A percentile compares a stretch with the other conserved stretches of the same genome.
phyloP scores from a whole-genome alignment of 2,888 invertebrate genomes.

The Coecobrya sp. region DNA sequence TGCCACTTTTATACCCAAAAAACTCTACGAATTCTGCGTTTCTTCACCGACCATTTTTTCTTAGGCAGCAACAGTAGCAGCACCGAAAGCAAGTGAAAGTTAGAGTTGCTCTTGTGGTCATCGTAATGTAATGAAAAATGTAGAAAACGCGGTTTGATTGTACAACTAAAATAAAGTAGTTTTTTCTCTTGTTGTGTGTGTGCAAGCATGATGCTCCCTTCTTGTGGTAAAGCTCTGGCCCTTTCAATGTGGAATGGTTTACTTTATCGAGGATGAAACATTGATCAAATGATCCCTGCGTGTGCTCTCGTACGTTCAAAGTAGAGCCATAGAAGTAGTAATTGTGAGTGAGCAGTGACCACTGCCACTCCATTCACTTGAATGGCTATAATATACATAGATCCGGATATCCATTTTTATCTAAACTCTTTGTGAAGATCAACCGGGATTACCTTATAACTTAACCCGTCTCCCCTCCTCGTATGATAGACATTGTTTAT shows the following conservation, averaged over 20 bases:
- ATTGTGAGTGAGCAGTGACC: constrained; percentile 1
- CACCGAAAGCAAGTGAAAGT: constrained; percentile 7
- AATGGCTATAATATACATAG: background rate
- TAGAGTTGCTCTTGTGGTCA: background rate
- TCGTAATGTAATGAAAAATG: constrained; percentile 41
- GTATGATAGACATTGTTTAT: background rate
- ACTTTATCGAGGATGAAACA: constrained; percentile 68
- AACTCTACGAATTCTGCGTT: background rate
- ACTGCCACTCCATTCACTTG: constrained; percentile 2
- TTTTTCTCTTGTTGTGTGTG: background rate
- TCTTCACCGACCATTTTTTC: constrained; percentile 6
- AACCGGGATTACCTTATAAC: constrained; percentile 64
- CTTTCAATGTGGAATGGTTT: constrained; percentile 19
- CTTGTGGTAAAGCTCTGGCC: constrained; percentile 3
- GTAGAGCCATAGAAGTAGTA: background rate
- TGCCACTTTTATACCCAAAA: background rate
- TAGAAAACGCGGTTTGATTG: constrained; percentile 41
- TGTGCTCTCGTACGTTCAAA: constrained; percentile 19
- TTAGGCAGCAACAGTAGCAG: background rate
- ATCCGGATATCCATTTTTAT: background rate
- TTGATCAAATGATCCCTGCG: constrained; percentile 65
- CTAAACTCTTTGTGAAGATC: constrained; percentile 52
- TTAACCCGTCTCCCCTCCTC: background rate
- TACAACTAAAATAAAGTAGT: background rate
- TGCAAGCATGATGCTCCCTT: constrained; percentile 4